These are phyloP conservation scores for Malacoraja senta DNA, from an alignment of 2,797 vertebrate species.

Conservation along the genomic window DNA sequence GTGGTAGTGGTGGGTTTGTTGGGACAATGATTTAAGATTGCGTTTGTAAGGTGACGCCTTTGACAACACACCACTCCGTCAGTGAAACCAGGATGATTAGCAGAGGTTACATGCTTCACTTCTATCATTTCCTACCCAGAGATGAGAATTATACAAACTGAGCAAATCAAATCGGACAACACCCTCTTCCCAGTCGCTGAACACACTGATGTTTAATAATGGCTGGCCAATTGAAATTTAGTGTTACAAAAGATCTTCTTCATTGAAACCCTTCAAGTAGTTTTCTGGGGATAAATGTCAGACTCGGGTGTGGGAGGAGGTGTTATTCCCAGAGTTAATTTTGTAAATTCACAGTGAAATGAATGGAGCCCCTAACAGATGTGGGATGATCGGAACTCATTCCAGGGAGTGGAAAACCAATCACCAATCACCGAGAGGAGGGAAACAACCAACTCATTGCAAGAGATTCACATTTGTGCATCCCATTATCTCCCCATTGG, in stretches of 20 bases:
- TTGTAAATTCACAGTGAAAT: not conserved
- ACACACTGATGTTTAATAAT: not conserved
- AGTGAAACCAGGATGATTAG: not conserved
- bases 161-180: not conserved
- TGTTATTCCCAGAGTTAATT: not conserved
- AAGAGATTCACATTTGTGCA: not conserved
- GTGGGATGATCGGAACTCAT: not conserved
- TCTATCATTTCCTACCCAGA: not conserved
- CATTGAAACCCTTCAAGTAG: too few species aligned
- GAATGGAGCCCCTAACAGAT: not conserved
- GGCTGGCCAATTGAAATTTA: not conserved
- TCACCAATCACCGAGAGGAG: not conserved
- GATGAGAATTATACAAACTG: not conserved
- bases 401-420: not conserved
- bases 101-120: not conserved
- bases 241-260: not conserved
- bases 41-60: not conserved
- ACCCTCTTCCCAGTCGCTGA: not conserved
- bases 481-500: not conserved
- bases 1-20: too few species aligned
- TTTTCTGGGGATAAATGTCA: not conserved
- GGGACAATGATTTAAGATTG: not conserved
- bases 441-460: not conserved
- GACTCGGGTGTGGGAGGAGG: not conserved
- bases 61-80: not conserved